Base-by-base conservation (phyloP, 2,888 invertebrate genomes). In the Nipponacmea schrenckii region DNA sequence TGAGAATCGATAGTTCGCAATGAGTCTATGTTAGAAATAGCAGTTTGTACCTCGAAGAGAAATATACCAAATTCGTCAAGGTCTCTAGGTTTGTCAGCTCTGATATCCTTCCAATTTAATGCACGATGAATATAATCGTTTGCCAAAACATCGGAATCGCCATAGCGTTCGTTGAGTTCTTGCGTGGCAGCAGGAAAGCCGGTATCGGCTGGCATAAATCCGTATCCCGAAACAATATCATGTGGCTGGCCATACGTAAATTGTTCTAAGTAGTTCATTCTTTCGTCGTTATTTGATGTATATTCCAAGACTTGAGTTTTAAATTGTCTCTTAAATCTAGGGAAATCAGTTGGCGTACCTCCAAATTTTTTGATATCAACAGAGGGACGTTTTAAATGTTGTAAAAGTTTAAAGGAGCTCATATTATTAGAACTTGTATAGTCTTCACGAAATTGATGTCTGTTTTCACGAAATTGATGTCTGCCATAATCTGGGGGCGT, bases 21-120 rank as follows among this genome's bases (percentile, higher is more conserved):
- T 27, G 69, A 62, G 8, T 72, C 50, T 12, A 73, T 67, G 26
- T n/a, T 62, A 17, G 5, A 20, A 17, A 71, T 45, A 27, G 67
- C 73, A 66, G 56, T 8, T 56, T 48, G 15, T 26, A 66, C 71
- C 45, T 73, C 71, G 1, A 67, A 27, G 2, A 77, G 62, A 27
- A 75, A 75, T 8, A 77, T 70, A 5, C 72, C 15, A 45, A 70
- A 75, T 8, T 72, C 72, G 64, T 77, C 71, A 14, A 77, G 56
- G 10, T 44, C 67, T 27, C 71, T 73, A 20, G 67, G 24, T 26
- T 71, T 71, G 7, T 69, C 70, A 24, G 70, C n/a, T 45, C 26
- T 63, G 46, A 46, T 46, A 46, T 15, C 46, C 17, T 12, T 12
- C 46, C 46, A 46, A 17, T 46, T 46, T 46, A 46, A 46, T 12